A percentile compares a stretch with the other conserved stretches of the same genome.
These are phyloP conservation scores for Mycetomoellerius zeteki DNA, from an alignment of 1,140 invertebrate species.

Conservation along the genomic window DNA sequence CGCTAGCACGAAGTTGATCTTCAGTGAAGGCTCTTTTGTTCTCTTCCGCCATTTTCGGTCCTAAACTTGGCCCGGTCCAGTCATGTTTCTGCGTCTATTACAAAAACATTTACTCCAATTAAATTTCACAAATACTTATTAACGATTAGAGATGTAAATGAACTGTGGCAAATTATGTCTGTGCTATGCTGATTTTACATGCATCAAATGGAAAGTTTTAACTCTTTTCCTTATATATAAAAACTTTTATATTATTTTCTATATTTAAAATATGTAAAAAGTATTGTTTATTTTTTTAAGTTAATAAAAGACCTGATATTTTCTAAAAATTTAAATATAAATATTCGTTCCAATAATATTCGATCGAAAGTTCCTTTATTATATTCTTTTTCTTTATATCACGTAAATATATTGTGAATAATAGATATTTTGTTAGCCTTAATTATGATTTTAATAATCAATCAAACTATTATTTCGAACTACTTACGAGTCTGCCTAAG, in stretches of 20 bases:
- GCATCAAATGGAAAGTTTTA: background rate
- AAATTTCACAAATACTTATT: slow-evolving; percentile 38
- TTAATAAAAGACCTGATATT: background rate
- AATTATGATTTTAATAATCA: slow-evolving; percentile 22
- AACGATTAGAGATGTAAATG: background rate
- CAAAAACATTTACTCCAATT: slow-evolving; percentile 38
- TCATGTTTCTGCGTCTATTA: slow-evolving; percentile 96
- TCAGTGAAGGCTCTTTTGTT: slow-evolving; percentile 97
- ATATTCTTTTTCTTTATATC: background rate
- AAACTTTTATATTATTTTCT: background rate
- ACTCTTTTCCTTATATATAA: background rate
- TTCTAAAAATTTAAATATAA: background rate
- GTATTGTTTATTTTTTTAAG: too few relatives aligned
- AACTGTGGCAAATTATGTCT: background rate
- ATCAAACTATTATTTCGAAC: background rate
- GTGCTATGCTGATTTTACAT: background rate
- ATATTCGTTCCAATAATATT: background rate
- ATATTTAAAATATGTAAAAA: too few relatives aligned
- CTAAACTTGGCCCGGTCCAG: slow-evolving; percentile 95
- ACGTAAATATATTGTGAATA: background rate
- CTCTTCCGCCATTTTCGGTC: slow-evolving; percentile 98
- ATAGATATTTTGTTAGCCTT: background rate
- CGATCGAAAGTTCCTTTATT: background rate
- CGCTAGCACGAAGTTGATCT: slow-evolving; percentile 96
- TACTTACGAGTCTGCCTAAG: slow-evolving; percentile 95